Base-by-base conservation (phyloP, 2,113 vertebrate genomes). In the Alosa alosa region DNA sequence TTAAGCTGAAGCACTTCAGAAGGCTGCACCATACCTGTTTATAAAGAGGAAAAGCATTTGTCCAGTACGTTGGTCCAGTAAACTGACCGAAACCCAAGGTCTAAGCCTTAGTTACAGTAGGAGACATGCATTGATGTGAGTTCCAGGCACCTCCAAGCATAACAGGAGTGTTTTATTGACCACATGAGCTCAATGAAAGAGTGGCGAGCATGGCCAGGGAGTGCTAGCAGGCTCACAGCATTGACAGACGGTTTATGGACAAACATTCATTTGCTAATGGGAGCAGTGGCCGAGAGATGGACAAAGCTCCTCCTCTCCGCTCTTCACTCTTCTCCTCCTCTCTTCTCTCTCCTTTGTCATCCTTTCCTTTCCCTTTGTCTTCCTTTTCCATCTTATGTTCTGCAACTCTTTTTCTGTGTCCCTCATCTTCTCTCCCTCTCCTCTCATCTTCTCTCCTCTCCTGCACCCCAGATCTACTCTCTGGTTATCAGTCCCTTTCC, bases 161-260 rank as follows among this genome's bases (percentile, higher is more conserved):
- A 72, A 78, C 15, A 39, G 72, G 72, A 15, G 64, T 78, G 64
- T 78, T 78, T 17, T 78, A 78, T 78, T 78, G 72, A 31, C n/a
- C 64, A 9, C 1, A 1, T 9, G 64, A 72, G 64, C n/a, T 72
- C 25, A 72, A 6, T 72, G 25, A 39, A 13, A 15, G 72, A 78
- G 39, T 36, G 20, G 31, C 18, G 13, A 39, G 64, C 7, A 2
- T 9, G n/a, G 25, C 25, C n/a, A 68, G 64, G n/a, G 8, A 0
- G n/a, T 0, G 64, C n/a, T 31, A n/a, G 64, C 6, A 60, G 57
- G 3, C 25, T 31, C n/a, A 68, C 64, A 68, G 64, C 64, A 31
- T 31, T 31, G n/a, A 68, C 64, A 68, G n/a, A 31, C n/a, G 7
- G 25, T 25, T 68, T 68, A 10, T 4, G 10, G 64, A 31, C 2